These are phyloP conservation scores for Rhopilema esculentum DNA, from an alignment of 30 jellyfish, hydroid and myxozoan genomes.

Conservation along the genomic window DNA sequence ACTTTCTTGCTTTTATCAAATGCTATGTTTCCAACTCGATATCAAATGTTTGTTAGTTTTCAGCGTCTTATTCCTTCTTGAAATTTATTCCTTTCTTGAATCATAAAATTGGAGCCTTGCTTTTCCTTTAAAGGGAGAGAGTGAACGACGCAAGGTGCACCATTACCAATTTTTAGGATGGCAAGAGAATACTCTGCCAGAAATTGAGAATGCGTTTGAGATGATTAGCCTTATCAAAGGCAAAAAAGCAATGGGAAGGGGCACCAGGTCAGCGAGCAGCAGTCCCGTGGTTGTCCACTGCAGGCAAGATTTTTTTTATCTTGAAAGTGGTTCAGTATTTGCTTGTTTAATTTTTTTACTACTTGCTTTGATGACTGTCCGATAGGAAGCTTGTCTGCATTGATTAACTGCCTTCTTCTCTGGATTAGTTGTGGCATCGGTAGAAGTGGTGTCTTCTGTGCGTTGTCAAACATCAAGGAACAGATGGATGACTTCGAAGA, in stretches of 20 bases:
- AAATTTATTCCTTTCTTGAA: too few relatives aligned
- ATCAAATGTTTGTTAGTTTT: too few relatives aligned
- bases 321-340: too few relatives aligned
- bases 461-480: conserved; percentile 76
- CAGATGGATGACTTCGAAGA: conserved; percentile 85
- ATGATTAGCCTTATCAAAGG: conserved; percentile 47
- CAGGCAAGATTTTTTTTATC: conserved; percentile 65
- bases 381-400: too few relatives aligned
- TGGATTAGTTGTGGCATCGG: conserved; percentile 94
- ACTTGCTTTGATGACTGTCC: too few relatives aligned
- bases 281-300: conserved; percentile 81
- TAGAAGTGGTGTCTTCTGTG: conserved; percentile 81
- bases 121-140: conserved; percentile 66
- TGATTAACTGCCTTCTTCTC: too few relatives aligned
- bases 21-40: too few relatives aligned
- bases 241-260: background rate
- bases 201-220: conserved; percentile 63
- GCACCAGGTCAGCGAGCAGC: conserved; percentile 9
- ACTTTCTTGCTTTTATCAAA: too few relatives aligned
- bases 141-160: conserved; percentile 66
- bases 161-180: conserved; percentile 82
- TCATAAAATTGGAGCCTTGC: too few relatives aligned
- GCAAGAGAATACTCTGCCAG: conserved; percentile 76
- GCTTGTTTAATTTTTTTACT: too few relatives aligned
- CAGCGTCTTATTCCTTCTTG: too few relatives aligned